Evolutionary conservation across 2,797 vertebrate species (phyloP).

Genomic region (Peromyscus aztecus): DNA sequence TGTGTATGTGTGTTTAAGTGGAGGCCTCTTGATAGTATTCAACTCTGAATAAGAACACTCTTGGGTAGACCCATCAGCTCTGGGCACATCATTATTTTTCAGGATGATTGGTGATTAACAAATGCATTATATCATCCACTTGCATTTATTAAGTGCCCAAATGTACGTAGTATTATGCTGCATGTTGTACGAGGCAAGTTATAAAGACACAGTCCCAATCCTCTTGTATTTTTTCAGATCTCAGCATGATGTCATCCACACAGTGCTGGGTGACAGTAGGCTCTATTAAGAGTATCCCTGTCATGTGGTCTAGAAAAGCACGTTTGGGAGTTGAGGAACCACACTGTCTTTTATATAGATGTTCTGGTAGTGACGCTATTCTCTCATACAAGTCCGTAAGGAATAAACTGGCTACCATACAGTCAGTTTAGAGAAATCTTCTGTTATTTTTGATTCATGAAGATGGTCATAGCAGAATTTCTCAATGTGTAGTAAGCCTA

Average conservation of each 20-base stretch:
- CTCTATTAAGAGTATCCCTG: neutral
- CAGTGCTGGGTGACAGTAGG: neutral
- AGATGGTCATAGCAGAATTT: neutral
- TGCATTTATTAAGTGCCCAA: slow-evolving; percentile 66
- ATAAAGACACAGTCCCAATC: slow-evolving; percentile 50
- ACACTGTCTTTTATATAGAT: neutral
- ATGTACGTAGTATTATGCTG: slow-evolving; percentile 64
- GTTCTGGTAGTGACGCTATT: neutral
- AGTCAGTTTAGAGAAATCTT: slow-evolving; percentile 26
- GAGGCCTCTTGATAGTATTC: slow-evolving; percentile 53
- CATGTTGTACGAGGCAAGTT: slow-evolving; percentile 56
- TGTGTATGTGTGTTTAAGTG: slow-evolving; percentile 52
- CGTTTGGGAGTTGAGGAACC: neutral
- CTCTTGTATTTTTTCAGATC: slow-evolving; percentile 49
- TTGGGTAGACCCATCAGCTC: slow-evolving; percentile 51
- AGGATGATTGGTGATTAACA: slow-evolving; percentile 79
- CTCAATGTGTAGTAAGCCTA: neutral
- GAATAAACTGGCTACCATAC: neutral
- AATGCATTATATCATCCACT: slow-evolving; percentile 74
- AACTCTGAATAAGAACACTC: slow-evolving; percentile 62
- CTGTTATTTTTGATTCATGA: slow-evolving; percentile 28
- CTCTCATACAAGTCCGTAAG: neutral
- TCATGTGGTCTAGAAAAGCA: neutral
- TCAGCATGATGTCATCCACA: slow-evolving; percentile 32
- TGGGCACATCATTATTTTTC: slow-evolving; percentile 79